A percentile compares a stretch with the other conserved stretches of the same genome.
Evolutionary conservation across 2,797 vertebrate species (phyloP).

Genomic region (Epinephelus coioides): DNA sequence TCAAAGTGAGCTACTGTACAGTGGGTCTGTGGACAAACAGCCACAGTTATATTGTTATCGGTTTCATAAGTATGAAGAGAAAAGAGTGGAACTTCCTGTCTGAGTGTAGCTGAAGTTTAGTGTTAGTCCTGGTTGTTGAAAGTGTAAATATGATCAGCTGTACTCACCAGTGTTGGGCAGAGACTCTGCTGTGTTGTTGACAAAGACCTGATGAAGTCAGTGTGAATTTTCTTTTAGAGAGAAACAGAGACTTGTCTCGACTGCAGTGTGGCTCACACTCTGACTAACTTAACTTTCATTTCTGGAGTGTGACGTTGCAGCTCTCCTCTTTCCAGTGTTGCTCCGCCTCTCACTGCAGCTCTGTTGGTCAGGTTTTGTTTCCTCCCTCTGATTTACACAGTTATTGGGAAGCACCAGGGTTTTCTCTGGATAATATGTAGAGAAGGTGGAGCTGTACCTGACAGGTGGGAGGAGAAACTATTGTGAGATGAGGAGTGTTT

Average conservation of each 20-base stretch:
- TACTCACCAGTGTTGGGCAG: constrained; percentile 38
- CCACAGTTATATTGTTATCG: background rate
- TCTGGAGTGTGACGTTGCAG: too few species aligned
- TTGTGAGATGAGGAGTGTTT: background rate
- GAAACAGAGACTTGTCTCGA: too few species aligned
- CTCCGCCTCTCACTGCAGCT: too few species aligned
- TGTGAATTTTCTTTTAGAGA: background rate
- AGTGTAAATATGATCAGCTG: constrained; percentile 2
- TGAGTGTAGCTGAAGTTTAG: background rate
- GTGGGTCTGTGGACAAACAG: background rate
- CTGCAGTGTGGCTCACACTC: too few species aligned
- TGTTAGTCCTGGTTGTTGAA: background rate
- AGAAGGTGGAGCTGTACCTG: too few species aligned
- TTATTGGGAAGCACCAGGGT: too few species aligned
- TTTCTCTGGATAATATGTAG: too few species aligned
- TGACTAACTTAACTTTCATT: too few species aligned
- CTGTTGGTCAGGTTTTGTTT: too few species aligned
- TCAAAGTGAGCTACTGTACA: background rate
- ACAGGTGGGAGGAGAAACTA: too few species aligned
- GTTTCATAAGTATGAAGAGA: background rate
- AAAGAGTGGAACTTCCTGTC: background rate
- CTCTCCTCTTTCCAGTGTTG: too few species aligned
- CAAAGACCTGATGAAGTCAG: background rate
- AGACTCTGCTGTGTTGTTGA: constrained; percentile 22
- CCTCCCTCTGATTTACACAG: too few species aligned